Evolutionary conservation across 2,113 vertebrate species (phyloP).

Genomic region (Climacteris rufus): DNA sequence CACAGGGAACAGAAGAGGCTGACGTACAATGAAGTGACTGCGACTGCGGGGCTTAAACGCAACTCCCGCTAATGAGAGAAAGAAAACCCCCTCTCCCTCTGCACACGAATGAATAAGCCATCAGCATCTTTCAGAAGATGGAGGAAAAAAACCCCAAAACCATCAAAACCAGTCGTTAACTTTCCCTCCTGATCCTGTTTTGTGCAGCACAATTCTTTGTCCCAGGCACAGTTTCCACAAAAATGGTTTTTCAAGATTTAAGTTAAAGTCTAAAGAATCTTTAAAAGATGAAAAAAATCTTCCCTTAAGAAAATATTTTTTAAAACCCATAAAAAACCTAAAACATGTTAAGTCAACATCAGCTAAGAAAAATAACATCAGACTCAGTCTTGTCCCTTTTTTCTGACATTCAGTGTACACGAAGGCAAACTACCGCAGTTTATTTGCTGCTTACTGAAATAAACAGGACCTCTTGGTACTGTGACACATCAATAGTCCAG

Average conservation of each 20-base stretch:
- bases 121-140: background rate
- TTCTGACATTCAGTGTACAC: background rate
- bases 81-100: background rate
- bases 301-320: background rate
- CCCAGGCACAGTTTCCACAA: background rate
- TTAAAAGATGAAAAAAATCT: background rate
- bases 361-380: background rate
- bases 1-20: background rate
- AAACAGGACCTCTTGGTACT: background rate
- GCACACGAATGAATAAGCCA: background rate
- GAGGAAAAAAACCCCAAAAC: background rate
- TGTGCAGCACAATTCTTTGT: fast-evolving
- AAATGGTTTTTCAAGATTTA: background rate
- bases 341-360: background rate
- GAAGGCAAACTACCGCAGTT: background rate
- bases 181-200: background rate
- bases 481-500: background rate
- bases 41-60: background rate
- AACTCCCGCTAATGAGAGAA: background rate
- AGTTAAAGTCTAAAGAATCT: background rate
- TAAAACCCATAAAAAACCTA: background rate
- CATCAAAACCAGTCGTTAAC: background rate
- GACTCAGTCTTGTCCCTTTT: background rate
- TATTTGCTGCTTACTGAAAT: background rate
- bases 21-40: background rate